Base-by-base conservation (phyloP, 2,888 invertebrate genomes). In the Tiphia femorata region DNA sequence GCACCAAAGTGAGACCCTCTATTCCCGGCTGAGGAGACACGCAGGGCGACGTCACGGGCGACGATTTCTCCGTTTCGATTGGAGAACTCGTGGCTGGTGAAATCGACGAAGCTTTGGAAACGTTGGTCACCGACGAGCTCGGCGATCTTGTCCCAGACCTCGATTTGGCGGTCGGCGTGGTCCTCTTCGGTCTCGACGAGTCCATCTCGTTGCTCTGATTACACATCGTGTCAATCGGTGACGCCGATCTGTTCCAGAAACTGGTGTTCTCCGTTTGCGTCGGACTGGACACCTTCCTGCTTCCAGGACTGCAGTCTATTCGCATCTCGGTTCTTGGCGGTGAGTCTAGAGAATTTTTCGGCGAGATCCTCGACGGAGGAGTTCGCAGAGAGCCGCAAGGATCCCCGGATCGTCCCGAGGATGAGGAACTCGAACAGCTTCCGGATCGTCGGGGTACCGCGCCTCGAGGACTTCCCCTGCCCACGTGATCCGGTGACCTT, bases 1-100 rank as follows among this genome's bases (percentile, higher is more conserved):
- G 89, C 63, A 90, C 85, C 64, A 89, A 77, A 57, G 88, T 87
- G 38, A 89, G 79, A 1, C 85, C 85, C 70, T 86, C 86, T 49
- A 85, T 80, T 2, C 85, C 85, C 0, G 79, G 77, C 20, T 78
- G 80, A 0, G 82, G 78, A 0, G 82, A 81, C 3, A 79, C 77
- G 42, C 79, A 75, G 0, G 79, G 80, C 0, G 80, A 81, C 10
- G 49, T 44, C 2, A 43, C 21, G 0, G 61, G 42, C 4, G 70
- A 64, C 5, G 47, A 54, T 37, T 67, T 70, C 3, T 58, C 64
- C n/a, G 49, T 67, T 10, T 77, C 75, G 4, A 70, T 42, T 7
- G 79, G 78, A 0, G 79, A 78, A 19, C 69, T 73, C 25, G 68
- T 59, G 3, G 76, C 69, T 7, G 81, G 74, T 1, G 69, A 64